A percentile compares a stretch with the other conserved stretches of the same genome.
Conservation (phyloP, 2,797 vertebrate genomes). For the Premnoplex brunnescens region DNA sequence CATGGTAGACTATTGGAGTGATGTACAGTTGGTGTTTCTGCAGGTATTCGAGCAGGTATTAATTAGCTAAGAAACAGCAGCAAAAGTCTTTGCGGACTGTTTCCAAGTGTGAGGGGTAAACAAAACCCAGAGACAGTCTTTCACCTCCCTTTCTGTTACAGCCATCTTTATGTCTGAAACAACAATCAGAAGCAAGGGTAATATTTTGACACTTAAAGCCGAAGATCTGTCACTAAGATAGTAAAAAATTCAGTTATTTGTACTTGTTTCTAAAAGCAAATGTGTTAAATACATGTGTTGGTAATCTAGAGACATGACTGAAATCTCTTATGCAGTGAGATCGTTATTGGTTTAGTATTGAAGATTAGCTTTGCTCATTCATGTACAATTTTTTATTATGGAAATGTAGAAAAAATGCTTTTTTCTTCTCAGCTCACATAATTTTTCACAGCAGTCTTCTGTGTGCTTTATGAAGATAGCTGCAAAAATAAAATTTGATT, state of each 20-base stretch:
- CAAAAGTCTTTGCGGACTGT: background rate
- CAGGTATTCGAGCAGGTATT: background rate
- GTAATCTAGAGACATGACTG: background rate
- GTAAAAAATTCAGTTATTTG: background rate
- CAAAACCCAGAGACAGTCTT: background rate
- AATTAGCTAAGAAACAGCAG: background rate
- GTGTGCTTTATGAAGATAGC: constrained; percentile 6
- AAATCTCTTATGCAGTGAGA: background rate
- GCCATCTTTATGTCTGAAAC: background rate
- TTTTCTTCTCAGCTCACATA: background rate
- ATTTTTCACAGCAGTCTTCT: constrained; percentile 16
- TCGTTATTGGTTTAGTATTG: background rate
- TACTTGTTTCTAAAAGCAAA: background rate
- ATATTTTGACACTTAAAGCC: background rate
- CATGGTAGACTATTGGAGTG: background rate
- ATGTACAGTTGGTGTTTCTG: background rate
- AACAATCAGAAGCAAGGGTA: background rate
- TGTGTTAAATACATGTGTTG: background rate
- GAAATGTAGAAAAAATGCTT: background rate
- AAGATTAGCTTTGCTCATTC: background rate
- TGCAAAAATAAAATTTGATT: constrained; percentile 25
- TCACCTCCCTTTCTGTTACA: background rate
- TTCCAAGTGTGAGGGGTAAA: background rate
- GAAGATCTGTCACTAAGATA: background rate
- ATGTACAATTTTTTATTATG: background rate